phyloP scores from a whole-genome alignment of 2,797 vertebrate species.

The Cottoperca gobio region DNA sequence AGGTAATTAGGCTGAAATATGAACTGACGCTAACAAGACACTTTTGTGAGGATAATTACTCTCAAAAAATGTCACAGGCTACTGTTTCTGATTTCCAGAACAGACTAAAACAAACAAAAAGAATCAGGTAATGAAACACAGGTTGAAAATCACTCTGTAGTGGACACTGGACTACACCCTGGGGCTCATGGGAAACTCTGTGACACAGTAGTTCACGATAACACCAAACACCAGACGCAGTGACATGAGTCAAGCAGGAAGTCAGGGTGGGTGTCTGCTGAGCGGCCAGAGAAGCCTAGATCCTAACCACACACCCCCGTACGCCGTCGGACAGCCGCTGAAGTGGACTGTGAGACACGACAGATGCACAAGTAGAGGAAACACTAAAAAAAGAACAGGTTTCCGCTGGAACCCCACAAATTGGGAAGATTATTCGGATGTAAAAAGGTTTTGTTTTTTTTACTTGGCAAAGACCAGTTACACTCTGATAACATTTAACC shows the following conservation, averaged over 20 bases:
- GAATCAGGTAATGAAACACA: constrained; percentile 80
- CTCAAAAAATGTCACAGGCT: constrained; percentile 61
- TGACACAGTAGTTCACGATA: constrained; percentile 72
- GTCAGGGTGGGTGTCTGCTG: constrained; percentile 79
- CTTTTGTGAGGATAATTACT: constrained; percentile 72
- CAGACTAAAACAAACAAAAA: constrained; percentile 80
- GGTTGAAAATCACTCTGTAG: constrained; percentile 71
- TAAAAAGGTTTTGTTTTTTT: constrained; percentile 19
- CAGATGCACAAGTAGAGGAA: constrained; percentile 64
- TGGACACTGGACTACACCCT: constrained; percentile 71
- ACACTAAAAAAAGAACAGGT: constrained; percentile 66
- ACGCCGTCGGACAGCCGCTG: constrained; percentile 51
- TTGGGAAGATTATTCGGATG: constrained; percentile 49
- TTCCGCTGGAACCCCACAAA: constrained; percentile 63
- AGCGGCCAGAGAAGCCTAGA: constrained; percentile 73
- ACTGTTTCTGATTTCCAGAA: constrained; percentile 78
- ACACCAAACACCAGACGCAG: constrained; percentile 73
- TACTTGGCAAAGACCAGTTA: constrained; percentile 21
- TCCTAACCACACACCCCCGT: constrained; percentile 66
- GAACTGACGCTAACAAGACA: constrained; percentile 70
- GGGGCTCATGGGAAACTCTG: constrained; percentile 78
- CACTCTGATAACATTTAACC: constrained; percentile 37
- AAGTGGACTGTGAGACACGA: constrained; percentile 66
- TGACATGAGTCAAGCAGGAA: constrained; percentile 84
- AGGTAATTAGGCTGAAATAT: constrained; percentile 74